Evolutionary conservation across 2,888 invertebrate genomes (phyloP).

Genomic region (Amphipoea lucens): DNA sequence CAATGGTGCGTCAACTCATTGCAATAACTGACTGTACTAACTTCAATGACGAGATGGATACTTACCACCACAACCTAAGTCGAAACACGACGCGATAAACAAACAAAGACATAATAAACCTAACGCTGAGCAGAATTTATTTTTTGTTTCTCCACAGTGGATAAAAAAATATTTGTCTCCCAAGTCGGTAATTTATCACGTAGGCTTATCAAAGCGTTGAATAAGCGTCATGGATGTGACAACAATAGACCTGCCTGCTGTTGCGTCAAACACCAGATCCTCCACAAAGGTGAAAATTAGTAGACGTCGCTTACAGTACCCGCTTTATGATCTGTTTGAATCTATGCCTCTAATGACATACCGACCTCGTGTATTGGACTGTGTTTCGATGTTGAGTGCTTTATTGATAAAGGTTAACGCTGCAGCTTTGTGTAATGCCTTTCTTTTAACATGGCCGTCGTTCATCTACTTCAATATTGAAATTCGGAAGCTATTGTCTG

Average conservation of each 20-base stretch:
- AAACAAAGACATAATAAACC: slow-evolving; percentile 51
- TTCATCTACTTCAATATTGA: not conserved
- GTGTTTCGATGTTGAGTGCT: slow-evolving; percentile 2
- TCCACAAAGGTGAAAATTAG: slow-evolving; percentile 70
- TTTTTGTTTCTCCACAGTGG: slow-evolving; percentile 40
- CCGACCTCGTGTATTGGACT: not conserved
- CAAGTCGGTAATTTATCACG: slow-evolving; percentile 76
- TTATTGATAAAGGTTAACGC: not conserved
- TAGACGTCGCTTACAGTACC: slow-evolving; percentile 62
- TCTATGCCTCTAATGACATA: slow-evolving; percentile 42
- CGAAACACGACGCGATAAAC: slow-evolving; percentile 35
- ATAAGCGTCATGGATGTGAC: slow-evolving; percentile 75
- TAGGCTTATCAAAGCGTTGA: slow-evolving; percentile 74
- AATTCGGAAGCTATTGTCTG: not conserved
- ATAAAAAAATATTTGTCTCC: slow-evolving; percentile 68
- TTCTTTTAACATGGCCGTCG: not conserved
- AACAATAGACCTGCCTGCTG: slow-evolving; percentile 73
- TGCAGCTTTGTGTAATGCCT: not conserved
- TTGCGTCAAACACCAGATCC: slow-evolving; percentile 67
- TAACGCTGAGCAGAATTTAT: slow-evolving; percentile 37
- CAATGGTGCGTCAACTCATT: no score
- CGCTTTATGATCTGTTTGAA: slow-evolving; percentile 56
- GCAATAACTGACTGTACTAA: no score
- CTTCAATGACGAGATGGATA: no score
- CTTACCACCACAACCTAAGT: slow-evolving; percentile 1